Percentiles rank a stretch among this genome's conserved stretches.
phyloP scores from a whole-genome alignment of 2,888 invertebrate species.

The Napeogenes sylphis region DNA sequence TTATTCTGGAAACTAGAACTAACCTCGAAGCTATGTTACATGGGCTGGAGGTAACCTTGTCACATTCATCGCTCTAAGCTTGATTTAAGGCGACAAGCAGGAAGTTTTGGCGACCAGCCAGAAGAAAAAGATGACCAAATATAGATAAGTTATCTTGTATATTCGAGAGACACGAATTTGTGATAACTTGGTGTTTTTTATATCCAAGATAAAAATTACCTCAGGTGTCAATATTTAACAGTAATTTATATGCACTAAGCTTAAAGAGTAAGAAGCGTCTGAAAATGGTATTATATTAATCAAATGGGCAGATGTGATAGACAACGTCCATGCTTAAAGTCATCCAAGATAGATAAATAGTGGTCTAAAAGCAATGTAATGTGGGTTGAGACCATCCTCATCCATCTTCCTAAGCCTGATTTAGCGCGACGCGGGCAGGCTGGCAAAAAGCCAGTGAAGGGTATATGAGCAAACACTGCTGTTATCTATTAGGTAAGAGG shows the following conservation, averaged over 20 bases:
- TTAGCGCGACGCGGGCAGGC: slow-evolving; percentile 22
- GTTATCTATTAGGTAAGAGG: slow-evolving; percentile 4
- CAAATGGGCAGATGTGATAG: neutral
- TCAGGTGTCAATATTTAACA: too few relatives aligned
- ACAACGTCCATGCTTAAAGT: slow-evolving; percentile 1
- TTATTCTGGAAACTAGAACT: slow-evolving; percentile 3
- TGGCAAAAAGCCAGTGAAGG: slow-evolving; percentile 25
- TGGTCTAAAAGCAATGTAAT: slow-evolving; percentile 25
- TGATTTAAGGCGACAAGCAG: slow-evolving; percentile 25
- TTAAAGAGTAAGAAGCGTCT: too few relatives aligned
- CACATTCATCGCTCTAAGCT: slow-evolving; percentile 28
- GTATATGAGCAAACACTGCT: slow-evolving; percentile 9
- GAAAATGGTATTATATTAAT: neutral
- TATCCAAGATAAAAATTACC: neutral
- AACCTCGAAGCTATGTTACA: slow-evolving; percentile 23
- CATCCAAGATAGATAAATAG: slow-evolving; percentile 7
- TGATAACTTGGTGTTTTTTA: neutral
- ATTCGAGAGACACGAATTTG: neutral
- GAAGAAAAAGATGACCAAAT: slow-evolving; percentile 4
- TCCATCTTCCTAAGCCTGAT: slow-evolving; percentile 30
- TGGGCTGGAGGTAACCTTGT: slow-evolving; percentile 20
- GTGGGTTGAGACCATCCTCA: slow-evolving; percentile 24
- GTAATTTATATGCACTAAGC: too few relatives aligned
- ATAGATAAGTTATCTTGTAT: neutral
- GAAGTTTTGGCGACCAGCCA: slow-evolving; percentile 25